These are phyloP conservation scores for Eospalax fontanierii DNA, from an alignment of 2,797 vertebrate genomes.

Conservation along the genomic window DNA sequence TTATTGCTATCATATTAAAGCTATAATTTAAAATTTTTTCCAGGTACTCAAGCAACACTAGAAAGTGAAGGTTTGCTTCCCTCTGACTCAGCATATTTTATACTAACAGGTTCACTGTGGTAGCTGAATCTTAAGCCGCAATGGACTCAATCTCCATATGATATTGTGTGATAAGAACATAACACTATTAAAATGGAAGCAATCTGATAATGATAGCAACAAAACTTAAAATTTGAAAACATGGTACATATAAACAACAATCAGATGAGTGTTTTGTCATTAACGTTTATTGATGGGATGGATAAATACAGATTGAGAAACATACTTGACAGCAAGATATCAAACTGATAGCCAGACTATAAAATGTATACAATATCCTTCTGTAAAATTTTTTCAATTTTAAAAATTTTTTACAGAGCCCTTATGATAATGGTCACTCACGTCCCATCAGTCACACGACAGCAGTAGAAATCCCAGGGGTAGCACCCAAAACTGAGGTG, in stretches of 20 bases:
- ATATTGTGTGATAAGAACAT: slow-evolving; percentile 31
- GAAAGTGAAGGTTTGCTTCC: not conserved
- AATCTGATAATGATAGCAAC: not conserved
- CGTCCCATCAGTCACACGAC: slow-evolving; percentile 77
- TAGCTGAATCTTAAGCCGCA: slow-evolving; percentile 49
- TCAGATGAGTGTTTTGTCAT: slow-evolving; percentile 71
- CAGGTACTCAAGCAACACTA: slow-evolving; percentile 10
- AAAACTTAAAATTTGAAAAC: slow-evolving; percentile 57
- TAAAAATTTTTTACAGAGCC: slow-evolving; percentile 83
- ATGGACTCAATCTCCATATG: not conserved
- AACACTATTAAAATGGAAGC: not conserved
- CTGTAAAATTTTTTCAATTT: slow-evolving; percentile 63
- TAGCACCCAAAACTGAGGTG: slow-evolving; percentile 78
- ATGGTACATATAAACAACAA: slow-evolving; percentile 63
- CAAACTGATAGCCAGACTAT: slow-evolving; percentile 87
- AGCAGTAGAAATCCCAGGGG: slow-evolving; percentile 77
- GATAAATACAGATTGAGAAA: slow-evolving; percentile 87
- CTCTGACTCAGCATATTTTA: slow-evolving; percentile 13
- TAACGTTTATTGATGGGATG: slow-evolving; percentile 87
- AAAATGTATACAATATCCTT: slow-evolving; percentile 86
- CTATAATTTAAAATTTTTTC: slow-evolving; percentile 2
- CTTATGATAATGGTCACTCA: slow-evolving; percentile 84
- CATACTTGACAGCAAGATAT: slow-evolving; percentile 87
- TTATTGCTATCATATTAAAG: not conserved
- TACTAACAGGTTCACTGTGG: not conserved